Percentiles rank a stretch among this genome's conserved stretches.
Conservation (phyloP, 2,888 invertebrate species). For the Hemithea aestivaria region DNA sequence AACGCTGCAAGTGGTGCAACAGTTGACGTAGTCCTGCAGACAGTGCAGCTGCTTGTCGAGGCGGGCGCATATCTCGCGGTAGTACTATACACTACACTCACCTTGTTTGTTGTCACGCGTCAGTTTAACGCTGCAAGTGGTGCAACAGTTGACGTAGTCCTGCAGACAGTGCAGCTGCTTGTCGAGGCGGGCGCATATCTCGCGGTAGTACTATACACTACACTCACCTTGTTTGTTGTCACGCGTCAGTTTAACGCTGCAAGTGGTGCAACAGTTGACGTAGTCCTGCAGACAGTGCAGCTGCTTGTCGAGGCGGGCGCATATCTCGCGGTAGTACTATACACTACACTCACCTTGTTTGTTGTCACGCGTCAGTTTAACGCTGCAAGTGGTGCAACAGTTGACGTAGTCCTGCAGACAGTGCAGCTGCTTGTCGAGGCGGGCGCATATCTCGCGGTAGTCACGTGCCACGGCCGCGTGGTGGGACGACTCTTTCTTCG, state of each 20-base stretch:
- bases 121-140: constrained; percentile 58
- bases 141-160: constrained; percentile 64
- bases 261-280: constrained; percentile 59
- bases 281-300: constrained; percentile 78
- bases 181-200: constrained; percentile 93
- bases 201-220: no score
- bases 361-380: constrained; percentile 64
- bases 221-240: constrained; percentile 68
- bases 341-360: constrained; percentile 65
- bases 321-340: constrained; percentile 96
- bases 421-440: constrained; percentile 89
- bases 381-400: constrained; percentile 60
- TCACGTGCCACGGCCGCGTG: constrained; percentile 92
- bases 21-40: constrained; percentile 64
- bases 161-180: constrained; percentile 83
- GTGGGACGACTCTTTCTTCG: constrained; percentile 85
- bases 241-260: constrained; percentile 59
- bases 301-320: constrained; percentile 91
- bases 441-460: constrained; percentile 94
- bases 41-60: constrained; percentile 88
- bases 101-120: constrained; percentile 69
- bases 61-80: constrained; percentile 93
- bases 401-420: constrained; percentile 64
- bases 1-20: constrained; percentile 59
- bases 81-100: no score